Base-by-base conservation (phyloP, 2,113 vertebrate species). In the Trichomycterus rosablanca region DNA sequence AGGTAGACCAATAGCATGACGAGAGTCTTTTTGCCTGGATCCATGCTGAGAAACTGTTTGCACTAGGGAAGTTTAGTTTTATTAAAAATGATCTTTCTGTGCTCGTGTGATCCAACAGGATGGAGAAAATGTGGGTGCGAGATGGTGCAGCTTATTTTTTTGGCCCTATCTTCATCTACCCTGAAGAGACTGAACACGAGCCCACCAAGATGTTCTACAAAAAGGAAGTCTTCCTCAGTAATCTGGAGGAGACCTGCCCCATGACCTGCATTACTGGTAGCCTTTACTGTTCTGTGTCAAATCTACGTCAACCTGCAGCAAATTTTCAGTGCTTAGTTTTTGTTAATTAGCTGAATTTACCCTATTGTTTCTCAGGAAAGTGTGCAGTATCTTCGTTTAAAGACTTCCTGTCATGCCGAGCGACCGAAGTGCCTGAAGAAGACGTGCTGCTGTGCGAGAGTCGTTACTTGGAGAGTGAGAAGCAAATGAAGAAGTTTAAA, bases 131-230 rank as follows among this genome's bases (percentile, higher is more conserved):
- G 88, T 99, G 95, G 95, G 92, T 97, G 56, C 84, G 95, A 63
- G 95, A 98, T 66, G 95, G 93, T 76, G 93, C 92, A 1, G 94
- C 93, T 0, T 99, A 95, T 83, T 98, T 99, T 80, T 97, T 94
- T 66, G 96, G 96, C 24, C 96, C 96, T 6, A 97, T 99, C 72
- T 99, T 99, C 73, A 98, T 98, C 77, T 94, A 95, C 66, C 96
- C 96, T 24, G 96, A 99, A 74, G 96, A 99, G 80, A 99, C 96
- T 0, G 95, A 97, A 62, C 96, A 99, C 35, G 96, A 99, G 49
- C 96, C 96, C 60, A 99, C 96, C 26, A 99, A 98, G 84, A 99
- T 99, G 96, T 99, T 99, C 78, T 99, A 98, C 78, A 97, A 97
- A 78, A 99, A 97, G 74, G 96, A 99, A 86, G 92, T 99, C 65